Evolutionary conservation across 2,888 invertebrate genomes (phyloP).

Genomic region (Conomelus anceps): DNA sequence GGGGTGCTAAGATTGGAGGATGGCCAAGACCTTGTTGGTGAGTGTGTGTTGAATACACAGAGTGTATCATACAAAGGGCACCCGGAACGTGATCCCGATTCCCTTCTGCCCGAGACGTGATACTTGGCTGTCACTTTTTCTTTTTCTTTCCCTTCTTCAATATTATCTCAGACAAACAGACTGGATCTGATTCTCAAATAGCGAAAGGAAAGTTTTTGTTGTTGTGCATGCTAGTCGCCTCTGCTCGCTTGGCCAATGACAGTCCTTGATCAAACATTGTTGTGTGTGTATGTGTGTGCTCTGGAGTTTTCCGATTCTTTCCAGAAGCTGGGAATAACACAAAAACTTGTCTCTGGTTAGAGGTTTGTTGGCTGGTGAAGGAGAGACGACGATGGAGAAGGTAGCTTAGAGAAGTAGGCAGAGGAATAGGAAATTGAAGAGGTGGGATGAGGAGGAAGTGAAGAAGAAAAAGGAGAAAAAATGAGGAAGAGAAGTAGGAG

Average conservation of each 20-base stretch:
- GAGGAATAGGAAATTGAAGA: neutral
- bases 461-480: neutral
- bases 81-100: neutral
- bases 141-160: neutral
- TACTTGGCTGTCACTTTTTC: neutral
- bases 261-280: neutral
- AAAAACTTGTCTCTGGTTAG: neutral
- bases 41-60: too few relatives aligned
- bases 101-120: neutral
- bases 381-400: neutral
- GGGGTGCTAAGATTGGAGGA: neutral
- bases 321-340: neutral
- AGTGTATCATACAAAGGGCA: neutral
- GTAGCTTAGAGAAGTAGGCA: neutral
- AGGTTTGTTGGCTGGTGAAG: neutral
- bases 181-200: neutral
- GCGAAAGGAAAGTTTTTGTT: neutral
- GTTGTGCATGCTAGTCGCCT: neutral
- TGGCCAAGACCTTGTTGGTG: neutral
- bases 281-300: neutral
- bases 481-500: neutral
- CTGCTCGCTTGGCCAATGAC: neutral
- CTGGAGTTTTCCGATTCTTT: neutral
- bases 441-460: neutral
- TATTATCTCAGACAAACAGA: neutral